Base-by-base conservation (phyloP, 2,888 invertebrate species). In the Pherbina coryleti region DNA sequence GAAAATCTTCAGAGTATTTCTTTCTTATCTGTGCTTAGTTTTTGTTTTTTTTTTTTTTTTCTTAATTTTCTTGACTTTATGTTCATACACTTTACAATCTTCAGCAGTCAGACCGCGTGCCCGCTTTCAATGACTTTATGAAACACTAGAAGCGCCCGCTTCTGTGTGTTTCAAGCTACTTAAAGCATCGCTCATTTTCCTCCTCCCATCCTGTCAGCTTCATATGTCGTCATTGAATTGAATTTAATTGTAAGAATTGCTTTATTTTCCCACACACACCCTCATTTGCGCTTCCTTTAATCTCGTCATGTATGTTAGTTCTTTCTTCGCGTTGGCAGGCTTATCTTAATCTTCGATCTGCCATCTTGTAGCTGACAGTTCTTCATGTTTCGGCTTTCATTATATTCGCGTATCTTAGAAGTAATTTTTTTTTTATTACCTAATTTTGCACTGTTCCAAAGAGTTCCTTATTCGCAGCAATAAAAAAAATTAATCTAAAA, bases 121-220 rank as follows among this genome's bases (percentile, higher is more conserved):
- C 44, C 44, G 44, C 11, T 60, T 60, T 22, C 19, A 60, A 0
- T 19, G 9, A 60, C 11, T 60, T 60, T 22, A 60, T 60, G 60
- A 60, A 60, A 25, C 60, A 60, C 60, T 60, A 60, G 60, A 60
- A 60, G 60, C 57, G 8, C 37, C 37, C 37, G 37, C 44, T 44
- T 37, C 37, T 37, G 37, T 37, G 37, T 37, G 37, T 8, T 37
- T 44, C 1, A 44, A 44, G 37, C 44, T 44, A 14, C 44, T 44
- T 44, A 2, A 44, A 44, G 44, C 44, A 14, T 25, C 60, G 11
- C 11, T 14, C 17, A 60, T 14, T 28, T 60, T 28, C 5, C 14
- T 14, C 25, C 60, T 8, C 14, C 60, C 28, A 8, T 60, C 14
- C 14, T 28, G 11, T 60, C 25, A 14, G 25, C 17, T 60, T 60